Percentiles rank a stretch among this genome's conserved stretches.
These are phyloP conservation scores for Sicus ferrugineus DNA, from an alignment of 2,888 invertebrate genomes.

Conservation along the genomic window DNA sequence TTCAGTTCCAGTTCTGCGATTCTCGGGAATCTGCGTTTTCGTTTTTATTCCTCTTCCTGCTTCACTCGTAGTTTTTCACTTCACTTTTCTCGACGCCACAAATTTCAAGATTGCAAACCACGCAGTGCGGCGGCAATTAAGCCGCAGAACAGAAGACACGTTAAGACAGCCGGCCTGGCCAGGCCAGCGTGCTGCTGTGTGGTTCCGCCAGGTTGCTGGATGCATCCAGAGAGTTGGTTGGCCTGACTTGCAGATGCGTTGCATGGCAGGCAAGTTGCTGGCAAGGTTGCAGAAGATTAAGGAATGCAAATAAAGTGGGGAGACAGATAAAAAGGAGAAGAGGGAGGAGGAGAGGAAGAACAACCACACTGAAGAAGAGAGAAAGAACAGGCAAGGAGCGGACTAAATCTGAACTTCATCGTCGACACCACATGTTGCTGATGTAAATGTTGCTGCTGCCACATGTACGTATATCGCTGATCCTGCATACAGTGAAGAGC, in stretches of 20 bases:
- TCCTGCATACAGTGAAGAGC: too few relatives aligned
- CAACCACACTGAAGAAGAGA: too few relatives aligned
- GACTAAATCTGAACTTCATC: too few relatives aligned
- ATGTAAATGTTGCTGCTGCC: too few relatives aligned
- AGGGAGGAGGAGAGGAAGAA: not conserved
- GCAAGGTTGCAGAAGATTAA: not conserved
- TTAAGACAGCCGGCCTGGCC: not conserved
- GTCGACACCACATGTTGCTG: too few relatives aligned
- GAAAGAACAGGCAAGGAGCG: too few relatives aligned
- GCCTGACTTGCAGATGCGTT: too few relatives aligned
- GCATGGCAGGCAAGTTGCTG: too few relatives aligned
- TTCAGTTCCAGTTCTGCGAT: constrained; percentile 21
- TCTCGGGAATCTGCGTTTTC: constrained; percentile 3
- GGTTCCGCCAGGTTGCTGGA: too few relatives aligned
- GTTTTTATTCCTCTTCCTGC: not conserved
- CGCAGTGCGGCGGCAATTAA: not conserved
- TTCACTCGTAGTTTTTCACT: constrained; percentile 20
- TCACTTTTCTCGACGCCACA: constrained; percentile 1
- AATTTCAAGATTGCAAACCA: not conserved
- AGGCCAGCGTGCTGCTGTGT: too few relatives aligned
- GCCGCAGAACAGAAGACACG: not conserved
- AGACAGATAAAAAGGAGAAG: not conserved
- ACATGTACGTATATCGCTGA: too few relatives aligned
- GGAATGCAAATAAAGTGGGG: not conserved
- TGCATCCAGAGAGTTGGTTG: not conserved